Conservation (phyloP, 1,140 invertebrate species). For the Heliconius nattereri region DNA sequence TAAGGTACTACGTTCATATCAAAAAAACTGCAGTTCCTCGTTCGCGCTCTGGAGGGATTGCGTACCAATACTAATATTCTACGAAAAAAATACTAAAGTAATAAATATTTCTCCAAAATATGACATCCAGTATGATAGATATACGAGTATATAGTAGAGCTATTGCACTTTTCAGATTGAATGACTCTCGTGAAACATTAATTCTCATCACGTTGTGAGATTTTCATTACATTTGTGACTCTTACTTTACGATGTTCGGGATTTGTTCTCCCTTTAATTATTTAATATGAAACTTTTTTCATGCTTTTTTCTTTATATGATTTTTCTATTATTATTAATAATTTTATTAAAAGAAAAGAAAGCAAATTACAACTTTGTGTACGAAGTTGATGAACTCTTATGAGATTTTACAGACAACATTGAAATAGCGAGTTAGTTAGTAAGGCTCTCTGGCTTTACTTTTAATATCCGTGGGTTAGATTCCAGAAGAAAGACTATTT, state of each 20-base stretch:
- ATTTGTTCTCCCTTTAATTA: conserved; percentile 3
- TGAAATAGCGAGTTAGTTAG: background rate
- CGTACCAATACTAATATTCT: too few species aligned
- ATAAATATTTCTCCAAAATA: too few species aligned
- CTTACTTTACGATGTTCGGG: conserved; percentile 2
- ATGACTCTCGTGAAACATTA: conserved; percentile 16
- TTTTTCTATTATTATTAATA: conserved; percentile 1
- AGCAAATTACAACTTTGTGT: background rate
- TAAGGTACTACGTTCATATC: too few species aligned
- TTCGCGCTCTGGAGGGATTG: too few species aligned
- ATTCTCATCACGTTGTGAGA: conserved; percentile 31
- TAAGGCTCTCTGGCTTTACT: background rate
- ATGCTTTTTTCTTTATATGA: background rate
- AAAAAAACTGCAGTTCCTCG: too few species aligned
- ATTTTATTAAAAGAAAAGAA: conserved; percentile 5
- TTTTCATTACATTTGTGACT: conserved; percentile 28
- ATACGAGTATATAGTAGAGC: background rate
- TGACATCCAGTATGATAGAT: background rate
- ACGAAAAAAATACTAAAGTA: too few species aligned
- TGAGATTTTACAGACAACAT: background rate
- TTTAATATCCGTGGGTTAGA: too few species aligned
- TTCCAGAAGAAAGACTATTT: too few species aligned
- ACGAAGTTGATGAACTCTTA: background rate
- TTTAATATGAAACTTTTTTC: conserved; percentile 5
- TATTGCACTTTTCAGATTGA: background rate